These are phyloP conservation scores for Trichonephila clavipes DNA, from an alignment of 1,140 invertebrate species.

Conservation along the genomic window DNA sequence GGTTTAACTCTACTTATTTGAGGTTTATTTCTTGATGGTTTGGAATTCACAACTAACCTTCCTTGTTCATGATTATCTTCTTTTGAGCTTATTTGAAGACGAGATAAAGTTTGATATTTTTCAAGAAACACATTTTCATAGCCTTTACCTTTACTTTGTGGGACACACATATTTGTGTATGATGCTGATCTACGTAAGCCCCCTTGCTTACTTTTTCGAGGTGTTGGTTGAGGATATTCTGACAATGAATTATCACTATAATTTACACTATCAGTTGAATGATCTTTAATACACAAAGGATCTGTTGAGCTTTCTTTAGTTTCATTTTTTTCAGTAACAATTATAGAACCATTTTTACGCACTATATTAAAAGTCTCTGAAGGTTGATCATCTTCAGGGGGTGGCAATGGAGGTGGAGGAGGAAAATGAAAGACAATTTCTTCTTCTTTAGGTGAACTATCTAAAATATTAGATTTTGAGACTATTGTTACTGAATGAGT, in stretches of 20 bases:
- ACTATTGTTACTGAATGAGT: constrained; percentile 60
- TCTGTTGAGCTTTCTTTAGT: constrained; percentile 46
- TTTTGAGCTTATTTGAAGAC: constrained; percentile 50
- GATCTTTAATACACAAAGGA: not conserved
- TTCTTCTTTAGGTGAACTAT: constrained; percentile 63
- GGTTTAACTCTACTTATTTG: not conserved
- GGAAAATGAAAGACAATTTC: constrained; percentile 74
- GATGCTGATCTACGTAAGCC: constrained; percentile 58
- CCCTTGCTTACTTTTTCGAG: constrained; percentile 62
- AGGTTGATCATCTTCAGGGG: constrained; percentile 34
- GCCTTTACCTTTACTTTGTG: not conserved
- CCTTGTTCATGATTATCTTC: not conserved
- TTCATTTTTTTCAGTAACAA: constrained; percentile 14
- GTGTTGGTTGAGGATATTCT: constrained; percentile 54
- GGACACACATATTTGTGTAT: constrained; percentile 50
- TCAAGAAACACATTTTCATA: constrained; percentile 68
- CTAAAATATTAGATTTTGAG: constrained; percentile 36
- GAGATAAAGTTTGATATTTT: constrained; percentile 64
- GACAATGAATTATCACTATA: not conserved
- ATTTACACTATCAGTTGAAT: not conserved
- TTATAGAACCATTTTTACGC: constrained; percentile 56
- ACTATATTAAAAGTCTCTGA: constrained; percentile 67
- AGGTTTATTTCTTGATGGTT: constrained; percentile 6
- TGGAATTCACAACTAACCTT: not conserved
- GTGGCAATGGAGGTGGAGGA: constrained; percentile 59